Evolutionary conservation across 2,113 vertebrate species (phyloP).

Genomic region (Numenius arquata): DNA sequence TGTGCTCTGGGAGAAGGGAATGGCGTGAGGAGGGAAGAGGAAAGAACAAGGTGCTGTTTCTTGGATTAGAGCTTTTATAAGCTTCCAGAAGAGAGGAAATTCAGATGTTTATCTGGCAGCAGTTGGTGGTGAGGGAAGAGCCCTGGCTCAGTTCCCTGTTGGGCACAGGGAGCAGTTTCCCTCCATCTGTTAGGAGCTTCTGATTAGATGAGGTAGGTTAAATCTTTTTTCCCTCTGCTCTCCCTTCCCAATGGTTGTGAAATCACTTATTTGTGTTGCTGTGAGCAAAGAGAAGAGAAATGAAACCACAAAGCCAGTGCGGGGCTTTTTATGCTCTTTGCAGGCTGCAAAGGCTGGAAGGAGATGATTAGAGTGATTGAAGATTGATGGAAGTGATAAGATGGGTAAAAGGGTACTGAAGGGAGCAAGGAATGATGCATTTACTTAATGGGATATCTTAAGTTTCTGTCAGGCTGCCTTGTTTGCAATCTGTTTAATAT

Average conservation of each 20-base stretch:
- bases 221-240: slow-evolving; percentile 23
- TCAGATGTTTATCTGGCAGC: slow-evolving; percentile 55
- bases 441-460: slow-evolving; percentile 24
- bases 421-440: background rate
- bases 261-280: slow-evolving; percentile 55
- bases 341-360: background rate
- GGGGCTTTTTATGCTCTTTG: background rate
- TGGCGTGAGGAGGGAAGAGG: background rate
- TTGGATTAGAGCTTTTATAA: background rate
- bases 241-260: background rate
- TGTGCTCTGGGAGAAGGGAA: background rate
- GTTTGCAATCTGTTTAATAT: slow-evolving; percentile 17
- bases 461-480: background rate
- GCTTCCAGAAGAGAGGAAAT: slow-evolving; percentile 40
- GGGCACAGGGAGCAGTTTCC: slow-evolving; percentile 14
- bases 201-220: slow-evolving; percentile 56
- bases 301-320: background rate
- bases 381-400: slow-evolving; percentile 63
- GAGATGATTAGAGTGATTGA: slow-evolving; percentile 23
- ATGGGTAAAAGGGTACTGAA: slow-evolving; percentile 16
- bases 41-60: background rate
- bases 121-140: slow-evolving; percentile 20
- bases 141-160: slow-evolving; percentile 39
- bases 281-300: slow-evolving; percentile 28
- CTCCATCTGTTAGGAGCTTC: slow-evolving; percentile 55